phyloP scores from a whole-genome alignment of 1,140 invertebrate genomes.

The Metaphire vulgaris region DNA sequence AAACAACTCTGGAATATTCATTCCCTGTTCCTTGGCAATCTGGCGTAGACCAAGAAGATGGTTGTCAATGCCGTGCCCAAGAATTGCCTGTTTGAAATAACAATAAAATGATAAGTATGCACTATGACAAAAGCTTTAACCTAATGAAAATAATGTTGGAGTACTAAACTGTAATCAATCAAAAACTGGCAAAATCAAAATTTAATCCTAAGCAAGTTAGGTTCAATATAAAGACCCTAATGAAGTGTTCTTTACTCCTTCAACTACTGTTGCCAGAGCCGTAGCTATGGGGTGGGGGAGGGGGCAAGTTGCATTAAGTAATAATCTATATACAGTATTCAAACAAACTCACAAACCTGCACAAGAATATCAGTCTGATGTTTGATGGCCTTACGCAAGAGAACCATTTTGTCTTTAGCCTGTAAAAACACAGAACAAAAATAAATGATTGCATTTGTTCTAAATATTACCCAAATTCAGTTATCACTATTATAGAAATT shows the following conservation, averaged over 20 bases:
- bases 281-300: neutral
- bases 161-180: neutral
- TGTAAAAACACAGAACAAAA: conserved; percentile 39
- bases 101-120: no score
- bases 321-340: neutral
- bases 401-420: conserved; percentile 61
- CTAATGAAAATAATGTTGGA: neutral
- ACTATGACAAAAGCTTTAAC: no score
- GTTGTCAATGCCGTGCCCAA: conserved; percentile 90
- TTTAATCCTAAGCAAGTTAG: neutral
- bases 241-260: no score
- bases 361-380: conserved; percentile 86
- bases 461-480: no score
- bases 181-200: conserved; percentile 9
- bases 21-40: conserved; percentile 58
- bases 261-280: neutral
- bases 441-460: neutral
- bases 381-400: conserved; percentile 81
- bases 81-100: conserved; percentile 69
- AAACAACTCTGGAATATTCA: conserved; percentile 71
- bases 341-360: conserved; percentile 48
- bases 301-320: neutral
- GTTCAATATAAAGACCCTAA: no score
- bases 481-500: no score
- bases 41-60: conserved; percentile 85